These are phyloP conservation scores for Sterrhoptilus dennistouni DNA, from an alignment of 2,113 vertebrate genomes.

Conservation along the genomic window DNA sequence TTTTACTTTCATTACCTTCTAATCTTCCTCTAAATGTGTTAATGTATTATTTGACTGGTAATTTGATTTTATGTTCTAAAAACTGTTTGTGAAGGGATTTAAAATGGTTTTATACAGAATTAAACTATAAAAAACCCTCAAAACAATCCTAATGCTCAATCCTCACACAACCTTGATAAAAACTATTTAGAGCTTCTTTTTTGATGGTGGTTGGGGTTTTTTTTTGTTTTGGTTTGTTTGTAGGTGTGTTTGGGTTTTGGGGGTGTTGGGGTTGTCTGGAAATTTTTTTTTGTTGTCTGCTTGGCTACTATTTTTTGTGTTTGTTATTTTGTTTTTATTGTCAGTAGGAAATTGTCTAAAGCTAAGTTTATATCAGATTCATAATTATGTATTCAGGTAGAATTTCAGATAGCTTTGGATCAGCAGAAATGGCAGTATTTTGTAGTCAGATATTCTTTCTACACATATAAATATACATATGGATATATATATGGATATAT, in stretches of 20 bases:
- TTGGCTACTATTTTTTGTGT: neutral
- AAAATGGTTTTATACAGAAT: neutral
- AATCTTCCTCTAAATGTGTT: neutral
- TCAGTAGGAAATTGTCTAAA: neutral
- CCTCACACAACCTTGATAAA: neutral
- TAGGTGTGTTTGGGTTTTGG: neutral
- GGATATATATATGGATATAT: neutral
- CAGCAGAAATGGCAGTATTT: neutral
- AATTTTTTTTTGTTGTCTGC: neutral
- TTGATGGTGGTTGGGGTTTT: neutral
- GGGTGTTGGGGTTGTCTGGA: neutral
- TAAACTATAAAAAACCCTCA: accelerated
- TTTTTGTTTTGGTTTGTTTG: neutral
- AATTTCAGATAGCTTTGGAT: neutral
- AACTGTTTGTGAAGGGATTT: neutral
- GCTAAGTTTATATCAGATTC: neutral
- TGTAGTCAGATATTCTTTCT: neutral
- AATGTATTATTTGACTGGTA: neutral
- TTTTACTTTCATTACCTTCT: neutral
- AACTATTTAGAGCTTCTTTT: neutral
- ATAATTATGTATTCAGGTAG: neutral
- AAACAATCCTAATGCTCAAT: neutral
- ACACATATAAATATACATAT: no score
- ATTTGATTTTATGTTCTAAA: neutral
- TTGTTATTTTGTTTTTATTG: neutral